Evolutionary conservation across 2,797 vertebrate genomes (phyloP).

Genomic region (Sternarchorhynchus goeldii): DNA sequence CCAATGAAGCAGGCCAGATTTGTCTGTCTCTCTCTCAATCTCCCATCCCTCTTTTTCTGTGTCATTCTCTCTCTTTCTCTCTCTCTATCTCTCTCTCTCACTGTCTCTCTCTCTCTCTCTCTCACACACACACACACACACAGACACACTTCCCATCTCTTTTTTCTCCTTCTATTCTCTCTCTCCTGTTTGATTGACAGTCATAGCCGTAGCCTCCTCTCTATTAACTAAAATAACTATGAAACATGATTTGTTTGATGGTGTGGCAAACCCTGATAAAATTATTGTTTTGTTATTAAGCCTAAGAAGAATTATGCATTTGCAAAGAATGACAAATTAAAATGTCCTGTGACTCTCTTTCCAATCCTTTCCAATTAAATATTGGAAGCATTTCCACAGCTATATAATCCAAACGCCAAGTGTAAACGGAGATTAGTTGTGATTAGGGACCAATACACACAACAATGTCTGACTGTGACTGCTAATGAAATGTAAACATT

Average conservation of each 20-base stretch:
- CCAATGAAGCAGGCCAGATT: slow-evolving; percentile 34
- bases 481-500: slow-evolving; percentile 53
- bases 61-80: background rate
- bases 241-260: too few species aligned
- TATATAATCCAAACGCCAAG: background rate
- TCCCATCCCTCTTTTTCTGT: slow-evolving; percentile 19
- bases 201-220: slow-evolving; percentile 7
- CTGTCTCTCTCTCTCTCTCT: background rate
- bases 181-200: slow-evolving; percentile 28
- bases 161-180: slow-evolving; percentile 5
- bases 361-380: background rate
- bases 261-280: background rate
- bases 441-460: slow-evolving; percentile 35
- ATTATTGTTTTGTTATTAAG: slow-evolving; percentile 3
- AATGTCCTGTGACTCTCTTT: background rate
- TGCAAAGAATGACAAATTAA: background rate
- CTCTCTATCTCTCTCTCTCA: too few species aligned
- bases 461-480: slow-evolving; percentile 26
- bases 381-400: background rate
- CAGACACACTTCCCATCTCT: background rate
- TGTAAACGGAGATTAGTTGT: background rate
- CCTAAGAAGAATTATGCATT: background rate
- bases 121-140: background rate
- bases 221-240: too few species aligned
- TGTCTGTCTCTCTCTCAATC: slow-evolving; percentile 25